Evolutionary conservation across 2,888 invertebrate genomes (phyloP).

Genomic region (Plebejus anna): DNA sequence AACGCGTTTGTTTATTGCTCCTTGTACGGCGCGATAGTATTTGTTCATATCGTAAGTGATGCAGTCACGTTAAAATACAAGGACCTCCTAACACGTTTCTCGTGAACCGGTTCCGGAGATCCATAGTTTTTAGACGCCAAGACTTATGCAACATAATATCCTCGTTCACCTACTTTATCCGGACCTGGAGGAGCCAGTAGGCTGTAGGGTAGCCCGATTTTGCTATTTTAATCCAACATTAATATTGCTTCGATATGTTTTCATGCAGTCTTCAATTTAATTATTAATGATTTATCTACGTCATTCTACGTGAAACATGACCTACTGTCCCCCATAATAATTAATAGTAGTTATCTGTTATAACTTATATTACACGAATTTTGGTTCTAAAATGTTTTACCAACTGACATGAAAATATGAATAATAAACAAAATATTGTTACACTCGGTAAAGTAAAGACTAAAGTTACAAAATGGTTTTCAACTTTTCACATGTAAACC

Average conservation of each 20-base stretch:
- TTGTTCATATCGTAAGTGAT: constrained; percentile 26
- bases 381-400: too few species aligned
- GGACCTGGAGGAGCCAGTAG: constrained; percentile 28
- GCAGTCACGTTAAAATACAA: constrained; percentile 49
- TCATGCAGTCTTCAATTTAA: neutral
- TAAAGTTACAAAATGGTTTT: too few species aligned
- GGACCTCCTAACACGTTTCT: constrained; percentile 76
- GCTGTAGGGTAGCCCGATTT: neutral
- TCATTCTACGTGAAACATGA: too few species aligned
- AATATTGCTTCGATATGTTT: too few species aligned
- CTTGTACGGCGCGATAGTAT: neutral
- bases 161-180: constrained; percentile 38
- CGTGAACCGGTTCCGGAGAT: constrained; percentile 66
- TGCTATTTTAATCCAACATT: neutral
- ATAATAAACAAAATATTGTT: too few species aligned
- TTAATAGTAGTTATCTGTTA: too few species aligned
- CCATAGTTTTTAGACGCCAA: constrained; percentile 54
- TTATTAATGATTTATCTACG: too few species aligned
- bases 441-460: too few species aligned
- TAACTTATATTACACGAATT: too few species aligned
- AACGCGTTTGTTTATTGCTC: neutral
- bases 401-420: too few species aligned
- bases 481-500: too few species aligned
- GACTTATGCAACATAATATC: constrained; percentile 71
- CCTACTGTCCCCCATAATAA: too few species aligned